Evolutionary conservation across 92 coral and sea anemone species (phyloP).

Genomic region (Palythoa heliodiscus): DNA sequence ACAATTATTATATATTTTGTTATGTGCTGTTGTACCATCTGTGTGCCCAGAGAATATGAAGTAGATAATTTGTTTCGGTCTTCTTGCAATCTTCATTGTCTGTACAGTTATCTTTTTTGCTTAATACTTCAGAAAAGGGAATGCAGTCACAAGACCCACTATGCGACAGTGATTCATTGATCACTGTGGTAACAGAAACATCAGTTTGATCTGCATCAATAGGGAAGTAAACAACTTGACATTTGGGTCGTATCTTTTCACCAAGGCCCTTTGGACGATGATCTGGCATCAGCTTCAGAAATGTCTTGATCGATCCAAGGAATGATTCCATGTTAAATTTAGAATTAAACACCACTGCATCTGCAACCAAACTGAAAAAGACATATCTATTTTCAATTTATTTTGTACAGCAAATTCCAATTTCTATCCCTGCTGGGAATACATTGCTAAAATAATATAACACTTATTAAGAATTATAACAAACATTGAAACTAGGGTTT

Average conservation of each 20-base stretch:
- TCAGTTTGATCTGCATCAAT: constrained; percentile 15
- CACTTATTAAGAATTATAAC: no score
- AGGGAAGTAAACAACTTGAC: constrained; percentile 87
- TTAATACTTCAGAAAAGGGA: background rate
- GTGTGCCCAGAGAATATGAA: constrained; percentile 96
- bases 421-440: no score
- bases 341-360: constrained; percentile 89
- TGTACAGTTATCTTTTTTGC: background rate
- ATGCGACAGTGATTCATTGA: background rate
- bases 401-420: no score
- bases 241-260: constrained; percentile 72
- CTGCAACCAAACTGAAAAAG: constrained; percentile 86
- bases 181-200: background rate
- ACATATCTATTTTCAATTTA: background rate
- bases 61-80: constrained; percentile 29
- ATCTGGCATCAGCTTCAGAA: constrained; percentile 92
- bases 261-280: constrained; percentile 75
- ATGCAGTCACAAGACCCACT: background rate
- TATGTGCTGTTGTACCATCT: constrained; percentile 75
- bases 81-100: background rate
- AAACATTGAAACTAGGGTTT: no score
- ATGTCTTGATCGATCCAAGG: constrained; percentile 71
- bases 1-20: no score
- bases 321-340: constrained; percentile 94
- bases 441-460: no score